Percentiles rank a stretch among this genome's conserved stretches.
These are phyloP conservation scores for Eumaeus atala DNA, from an alignment of 1,140 invertebrate genomes.

Conservation along the genomic window DNA sequence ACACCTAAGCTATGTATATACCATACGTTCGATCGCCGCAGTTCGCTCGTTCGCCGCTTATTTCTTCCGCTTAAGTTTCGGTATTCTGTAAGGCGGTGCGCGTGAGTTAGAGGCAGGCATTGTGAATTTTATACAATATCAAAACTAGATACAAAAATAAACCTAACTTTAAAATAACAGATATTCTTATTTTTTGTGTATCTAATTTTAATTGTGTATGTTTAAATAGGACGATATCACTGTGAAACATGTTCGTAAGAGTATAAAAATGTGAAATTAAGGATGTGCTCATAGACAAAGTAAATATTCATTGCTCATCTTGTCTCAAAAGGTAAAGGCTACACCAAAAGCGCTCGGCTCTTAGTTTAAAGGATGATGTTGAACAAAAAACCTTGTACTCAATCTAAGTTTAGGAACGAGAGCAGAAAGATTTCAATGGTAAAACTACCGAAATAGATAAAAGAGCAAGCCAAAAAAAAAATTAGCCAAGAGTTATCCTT, in stretches of 20 bases:
- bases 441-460: too few species aligned
- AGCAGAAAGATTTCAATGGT: too few species aligned
- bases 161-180: too few species aligned
- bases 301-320: too few species aligned
- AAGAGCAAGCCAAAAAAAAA: too few species aligned
- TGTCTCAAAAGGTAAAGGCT: too few species aligned
- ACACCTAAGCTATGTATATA: slow-evolving; percentile 48
- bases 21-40: slow-evolving; percentile 50
- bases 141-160: slow-evolving; percentile 6
- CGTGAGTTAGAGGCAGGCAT: slow-evolving; percentile 55
- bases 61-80: slow-evolving; percentile 69
- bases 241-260: slow-evolving; percentile 28
- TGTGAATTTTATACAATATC: slow-evolving; percentile 18
- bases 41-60: slow-evolving; percentile 40
- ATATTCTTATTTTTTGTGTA: not conserved
- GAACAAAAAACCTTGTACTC: too few species aligned
- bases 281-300: too few species aligned
- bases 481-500: too few species aligned
- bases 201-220: slow-evolving; percentile 5
- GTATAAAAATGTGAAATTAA: not conserved
- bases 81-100: slow-evolving; percentile 64
- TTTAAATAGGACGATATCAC: slow-evolving; percentile 22
- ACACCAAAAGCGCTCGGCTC: too few species aligned
- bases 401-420: too few species aligned
- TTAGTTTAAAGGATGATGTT: too few species aligned